phyloP scores from a whole-genome alignment of 2,888 invertebrate genomes.

The Dyspetes luteomarginatus region DNA sequence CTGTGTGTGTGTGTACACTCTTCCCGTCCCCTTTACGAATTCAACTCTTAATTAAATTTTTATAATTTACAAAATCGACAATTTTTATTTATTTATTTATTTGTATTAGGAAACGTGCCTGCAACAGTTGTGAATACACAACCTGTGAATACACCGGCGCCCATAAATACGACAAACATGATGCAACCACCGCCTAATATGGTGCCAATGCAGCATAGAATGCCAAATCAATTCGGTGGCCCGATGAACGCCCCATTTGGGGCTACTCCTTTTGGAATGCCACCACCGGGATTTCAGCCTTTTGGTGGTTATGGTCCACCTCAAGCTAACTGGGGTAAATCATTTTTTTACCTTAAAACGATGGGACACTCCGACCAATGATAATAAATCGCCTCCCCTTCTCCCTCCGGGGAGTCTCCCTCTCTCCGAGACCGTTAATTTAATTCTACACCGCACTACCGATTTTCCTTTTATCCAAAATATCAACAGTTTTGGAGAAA shows the following conservation, averaged over 20 bases:
- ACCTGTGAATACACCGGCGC: slow-evolving; percentile 73
- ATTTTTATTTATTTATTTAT: not conserved
- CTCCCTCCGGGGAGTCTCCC: no score
- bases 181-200: slow-evolving; percentile 83
- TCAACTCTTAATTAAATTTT: no score
- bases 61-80: slow-evolving; percentile 51
- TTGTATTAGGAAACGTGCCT: slow-evolving; percentile 70
- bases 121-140: slow-evolving; percentile 74
- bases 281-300: slow-evolving; percentile 87
- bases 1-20: no score
- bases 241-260: slow-evolving; percentile 84
- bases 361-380: no score
- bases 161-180: slow-evolving; percentile 78
- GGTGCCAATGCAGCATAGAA: slow-evolving; percentile 81
- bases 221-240: slow-evolving; percentile 85
- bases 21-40: no score
- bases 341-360: no score
- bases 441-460: no score
- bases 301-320: slow-evolving; percentile 82
- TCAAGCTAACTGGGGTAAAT: slow-evolving; percentile 81
- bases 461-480: no score
- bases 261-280: slow-evolving; percentile 88
- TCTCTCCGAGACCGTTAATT: no score
- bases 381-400: no score
- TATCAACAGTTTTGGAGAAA: no score